Evolutionary conservation across 2,888 invertebrate genomes (phyloP).

Genomic region (Branchellion lobata): DNA sequence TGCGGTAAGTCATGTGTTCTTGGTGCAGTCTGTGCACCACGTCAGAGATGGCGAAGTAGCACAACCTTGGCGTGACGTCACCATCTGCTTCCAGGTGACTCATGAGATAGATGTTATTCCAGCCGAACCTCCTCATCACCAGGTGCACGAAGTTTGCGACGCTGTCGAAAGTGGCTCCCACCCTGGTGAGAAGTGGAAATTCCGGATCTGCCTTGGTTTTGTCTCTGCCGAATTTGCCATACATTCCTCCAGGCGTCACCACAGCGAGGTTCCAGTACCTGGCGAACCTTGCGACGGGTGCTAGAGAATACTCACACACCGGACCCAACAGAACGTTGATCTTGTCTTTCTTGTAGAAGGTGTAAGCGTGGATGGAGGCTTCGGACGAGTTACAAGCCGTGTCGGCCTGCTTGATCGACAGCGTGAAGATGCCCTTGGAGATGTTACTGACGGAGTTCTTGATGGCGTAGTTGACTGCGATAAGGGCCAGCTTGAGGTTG

Average conservation of each 20-base stretch:
- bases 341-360: constrained; percentile 52
- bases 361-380: constrained; percentile 56
- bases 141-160: constrained; percentile 39
- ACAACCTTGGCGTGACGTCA: constrained; percentile 47
- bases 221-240: constrained; percentile 56
- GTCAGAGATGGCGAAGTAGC: constrained; percentile 49
- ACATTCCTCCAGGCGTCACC: constrained; percentile 68
- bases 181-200: constrained; percentile 71
- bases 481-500: constrained; percentile 45
- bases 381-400: constrained; percentile 49
- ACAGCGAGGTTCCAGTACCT: constrained; percentile 89
- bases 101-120: constrained; percentile 44
- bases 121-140: constrained; percentile 28
- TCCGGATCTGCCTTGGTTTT: constrained; percentile 52
- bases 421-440: constrained; percentile 24
- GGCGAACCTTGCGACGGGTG: constrained; percentile 82
- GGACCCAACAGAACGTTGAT: constrained; percentile 58
- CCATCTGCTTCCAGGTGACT: constrained; percentile 39
- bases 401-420: constrained; percentile 50
- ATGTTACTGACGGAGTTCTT: constrained; percentile 34
- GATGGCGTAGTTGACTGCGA: constrained; percentile 49
- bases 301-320: constrained; percentile 70
- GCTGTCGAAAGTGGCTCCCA: constrained; percentile 53
- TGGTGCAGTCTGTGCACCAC: constrained; percentile 45
- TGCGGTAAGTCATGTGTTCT: constrained; percentile 23